Percentiles rank a stretch among this genome's conserved stretches.
Evolutionary conservation across 2,888 invertebrate species (phyloP).

Genomic region (Leucophenga montana): DNA sequence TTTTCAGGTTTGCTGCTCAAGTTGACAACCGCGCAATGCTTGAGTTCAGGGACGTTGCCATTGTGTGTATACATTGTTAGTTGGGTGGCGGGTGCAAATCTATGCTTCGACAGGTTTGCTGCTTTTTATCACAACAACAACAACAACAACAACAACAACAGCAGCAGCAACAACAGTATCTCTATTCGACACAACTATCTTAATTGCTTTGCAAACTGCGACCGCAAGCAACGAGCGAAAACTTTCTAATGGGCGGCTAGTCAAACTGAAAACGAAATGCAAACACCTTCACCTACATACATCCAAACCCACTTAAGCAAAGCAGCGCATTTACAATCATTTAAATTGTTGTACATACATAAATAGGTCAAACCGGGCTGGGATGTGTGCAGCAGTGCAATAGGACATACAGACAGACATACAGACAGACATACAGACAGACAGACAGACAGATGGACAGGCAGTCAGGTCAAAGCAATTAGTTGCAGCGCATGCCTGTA

Average conservation of each 20-base stretch:
- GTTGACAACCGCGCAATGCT: background rate
- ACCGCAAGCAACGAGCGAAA: background rate
- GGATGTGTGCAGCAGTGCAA: constrained; percentile 15
- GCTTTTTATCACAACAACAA: background rate
- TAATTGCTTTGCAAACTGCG: constrained; percentile 15
- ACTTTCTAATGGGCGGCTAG: too few species aligned
- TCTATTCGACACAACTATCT: constrained; percentile 13
- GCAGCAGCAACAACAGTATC: too few species aligned
- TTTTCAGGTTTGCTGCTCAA: constrained; percentile 21
- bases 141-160: background rate
- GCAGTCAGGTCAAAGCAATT: constrained; percentile 24
- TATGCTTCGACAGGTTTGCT: background rate
- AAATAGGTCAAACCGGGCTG: constrained; percentile 51
- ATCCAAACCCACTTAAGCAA: background rate
- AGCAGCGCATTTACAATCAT: background rate
- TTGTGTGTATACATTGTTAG: background rate
- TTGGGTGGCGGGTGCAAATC: background rate
- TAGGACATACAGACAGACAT: too few species aligned
- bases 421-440: background rate
- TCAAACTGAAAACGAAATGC: too few species aligned
- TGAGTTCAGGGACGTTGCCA: constrained; percentile 13
- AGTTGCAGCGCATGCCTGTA: constrained; percentile 19
- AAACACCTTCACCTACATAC: background rate
- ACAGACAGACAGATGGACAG: background rate
- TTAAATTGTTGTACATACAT: background rate